phyloP scores from a whole-genome alignment of 2,113 vertebrate genomes.

The Marcusenius ussheri region DNA sequence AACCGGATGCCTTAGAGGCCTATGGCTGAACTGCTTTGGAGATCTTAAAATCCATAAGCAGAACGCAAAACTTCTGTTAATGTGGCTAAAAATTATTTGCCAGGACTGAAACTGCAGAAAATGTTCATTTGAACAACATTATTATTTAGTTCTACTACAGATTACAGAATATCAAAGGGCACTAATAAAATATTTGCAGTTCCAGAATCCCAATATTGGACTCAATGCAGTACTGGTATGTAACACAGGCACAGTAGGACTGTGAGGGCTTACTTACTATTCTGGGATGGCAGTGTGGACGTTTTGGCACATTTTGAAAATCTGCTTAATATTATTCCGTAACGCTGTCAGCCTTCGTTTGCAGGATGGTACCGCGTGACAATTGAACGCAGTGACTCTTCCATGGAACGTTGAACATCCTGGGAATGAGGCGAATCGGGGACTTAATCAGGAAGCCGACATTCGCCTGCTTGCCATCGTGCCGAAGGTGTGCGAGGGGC shows the following conservation, averaged over 20 bases:
- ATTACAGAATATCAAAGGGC: not conserved
- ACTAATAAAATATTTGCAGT: not conserved
- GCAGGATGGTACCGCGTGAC: not conserved
- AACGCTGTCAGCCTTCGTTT: not conserved
- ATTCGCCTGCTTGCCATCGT: constrained; percentile 16
- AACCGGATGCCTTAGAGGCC: not conserved
- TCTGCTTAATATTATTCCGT: not conserved
- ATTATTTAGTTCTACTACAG: not conserved
- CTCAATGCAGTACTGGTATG: not conserved
- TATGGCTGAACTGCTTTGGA: not conserved
- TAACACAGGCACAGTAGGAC: not conserved
- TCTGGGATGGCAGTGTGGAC: not conserved
- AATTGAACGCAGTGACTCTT: not conserved
- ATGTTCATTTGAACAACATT: not conserved
- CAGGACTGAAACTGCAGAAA: not conserved
- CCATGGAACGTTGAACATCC: not conserved
- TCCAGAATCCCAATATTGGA: not conserved
- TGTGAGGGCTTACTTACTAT: not conserved
- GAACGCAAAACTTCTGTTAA: not conserved
- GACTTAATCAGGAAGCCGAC: constrained; percentile 7
- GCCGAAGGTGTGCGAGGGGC: constrained; percentile 41
- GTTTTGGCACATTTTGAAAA: not conserved
- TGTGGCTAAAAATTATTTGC: not conserved
- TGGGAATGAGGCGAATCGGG: not conserved
- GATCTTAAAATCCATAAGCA: not conserved